These are phyloP conservation scores for Sparus aurata DNA, from an alignment of 2,797 vertebrate genomes.

Conservation along the genomic window DNA sequence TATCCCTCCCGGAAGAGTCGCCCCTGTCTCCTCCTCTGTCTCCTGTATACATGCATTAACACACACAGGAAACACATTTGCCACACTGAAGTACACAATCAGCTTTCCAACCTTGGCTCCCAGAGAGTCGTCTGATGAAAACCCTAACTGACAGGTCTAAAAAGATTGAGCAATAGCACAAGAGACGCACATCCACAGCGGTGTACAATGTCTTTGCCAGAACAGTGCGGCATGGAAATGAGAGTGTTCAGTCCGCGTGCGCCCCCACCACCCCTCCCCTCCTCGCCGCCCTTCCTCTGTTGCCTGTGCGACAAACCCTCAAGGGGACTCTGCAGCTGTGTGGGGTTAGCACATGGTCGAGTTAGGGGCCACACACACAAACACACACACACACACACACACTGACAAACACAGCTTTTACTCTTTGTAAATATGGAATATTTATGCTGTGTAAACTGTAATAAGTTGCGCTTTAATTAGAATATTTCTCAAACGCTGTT, in stretches of 20 bases:
- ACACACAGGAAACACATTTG: conserved; percentile 55
- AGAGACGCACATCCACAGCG: conserved; percentile 74
- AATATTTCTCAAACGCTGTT: conserved; percentile 11
- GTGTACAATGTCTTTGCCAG: conserved; percentile 79
- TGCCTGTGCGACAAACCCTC: conserved; percentile 82
- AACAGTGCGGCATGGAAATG: conserved; percentile 78
- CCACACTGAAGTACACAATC: conserved; percentile 65
- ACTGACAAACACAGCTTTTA: conserved; percentile 62
- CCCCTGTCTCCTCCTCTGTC: conserved; percentile 27
- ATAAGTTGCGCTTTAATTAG: conserved; percentile 52
- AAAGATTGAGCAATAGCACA: conserved; percentile 82
- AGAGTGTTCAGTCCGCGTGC: conserved; percentile 63
- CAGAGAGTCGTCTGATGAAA: conserved; percentile 74
- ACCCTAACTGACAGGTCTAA: conserved; percentile 79
- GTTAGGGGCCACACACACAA: conserved; percentile 82
- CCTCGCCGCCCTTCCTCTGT: conserved; percentile 67
- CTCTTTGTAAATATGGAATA: conserved; percentile 67
- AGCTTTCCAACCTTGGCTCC: conserved; percentile 60
- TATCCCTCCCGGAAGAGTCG: conserved; percentile 43
- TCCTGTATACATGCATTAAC: conserved; percentile 45
- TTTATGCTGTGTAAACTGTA: conserved; percentile 60
- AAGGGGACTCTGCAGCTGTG: conserved; percentile 84
- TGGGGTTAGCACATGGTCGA: conserved; percentile 84
- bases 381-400: conserved; percentile 55
- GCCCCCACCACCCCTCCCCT: conserved; percentile 9